A percentile compares a stretch with the other conserved stretches of the same genome.
Evolutionary conservation across 2,113 vertebrate genomes (phyloP).

Genomic region (Sinocyclocheilus rhinocerous): DNA sequence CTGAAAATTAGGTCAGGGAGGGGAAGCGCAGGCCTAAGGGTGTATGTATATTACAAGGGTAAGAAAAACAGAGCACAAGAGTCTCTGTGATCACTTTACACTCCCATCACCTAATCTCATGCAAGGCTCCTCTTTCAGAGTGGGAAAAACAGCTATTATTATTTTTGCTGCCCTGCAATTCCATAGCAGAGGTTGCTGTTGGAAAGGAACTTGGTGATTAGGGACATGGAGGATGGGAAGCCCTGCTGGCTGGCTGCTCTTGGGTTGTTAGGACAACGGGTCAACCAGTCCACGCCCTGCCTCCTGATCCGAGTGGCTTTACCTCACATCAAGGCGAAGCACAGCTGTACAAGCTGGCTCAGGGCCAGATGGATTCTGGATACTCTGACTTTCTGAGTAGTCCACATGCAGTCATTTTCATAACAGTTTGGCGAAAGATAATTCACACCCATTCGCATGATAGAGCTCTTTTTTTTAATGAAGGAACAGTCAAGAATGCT

Average conservation of each 20-base stretch:
- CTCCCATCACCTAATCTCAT: slow-evolving; percentile 44
- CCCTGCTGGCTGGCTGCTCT: slow-evolving; percentile 42
- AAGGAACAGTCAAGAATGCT: background rate
- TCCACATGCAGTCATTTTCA: slow-evolving; percentile 32
- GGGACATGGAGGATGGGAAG: slow-evolving; percentile 49
- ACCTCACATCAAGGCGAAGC: slow-evolving; percentile 55
- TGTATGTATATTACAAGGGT: slow-evolving; percentile 57
- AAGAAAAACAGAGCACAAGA: slow-evolving; percentile 49
- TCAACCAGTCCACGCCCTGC: slow-evolving; percentile 52
- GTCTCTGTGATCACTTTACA: slow-evolving; percentile 45
- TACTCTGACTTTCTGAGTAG: slow-evolving; percentile 30
- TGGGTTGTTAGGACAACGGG: slow-evolving; percentile 34
- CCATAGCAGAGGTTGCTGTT: slow-evolving; percentile 50
- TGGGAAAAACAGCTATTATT: slow-evolving; percentile 50
- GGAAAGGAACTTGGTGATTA: slow-evolving; percentile 47
- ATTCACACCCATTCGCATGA: slow-evolving; percentile 20
- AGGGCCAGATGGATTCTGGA: slow-evolving; percentile 36
- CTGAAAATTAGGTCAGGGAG: slow-evolving; percentile 79
- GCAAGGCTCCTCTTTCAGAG: slow-evolving; percentile 48
- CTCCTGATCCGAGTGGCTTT: slow-evolving; percentile 57
- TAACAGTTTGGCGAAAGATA: background rate
- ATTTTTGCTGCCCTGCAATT: slow-evolving; percentile 49
- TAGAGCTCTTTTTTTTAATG: slow-evolving; percentile 7
- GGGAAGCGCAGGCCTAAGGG: slow-evolving; percentile 79
- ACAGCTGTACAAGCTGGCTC: slow-evolving; percentile 59